phyloP scores from a whole-genome alignment of 1,140 invertebrate species.

The Brachionus plicatilis region DNA sequence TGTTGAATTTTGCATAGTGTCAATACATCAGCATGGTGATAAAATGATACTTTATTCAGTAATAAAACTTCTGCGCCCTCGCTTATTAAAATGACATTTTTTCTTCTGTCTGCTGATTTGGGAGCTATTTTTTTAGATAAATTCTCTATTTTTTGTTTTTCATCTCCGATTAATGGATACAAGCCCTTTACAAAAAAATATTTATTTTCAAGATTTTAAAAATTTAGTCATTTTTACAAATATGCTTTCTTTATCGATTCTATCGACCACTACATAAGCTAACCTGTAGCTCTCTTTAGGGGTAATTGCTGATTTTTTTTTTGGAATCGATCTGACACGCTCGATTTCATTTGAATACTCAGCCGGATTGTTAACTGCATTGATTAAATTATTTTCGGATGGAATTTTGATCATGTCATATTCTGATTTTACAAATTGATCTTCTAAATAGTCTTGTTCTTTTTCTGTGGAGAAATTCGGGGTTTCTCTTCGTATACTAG shows the following conservation, averaged over 20 bases:
- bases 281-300: neutral
- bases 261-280: neutral
- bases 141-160: neutral
- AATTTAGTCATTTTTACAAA: neutral
- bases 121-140: neutral
- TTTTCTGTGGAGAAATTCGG: neutral
- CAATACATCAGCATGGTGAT: neutral
- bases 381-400: neutral
- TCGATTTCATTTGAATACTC: neutral
- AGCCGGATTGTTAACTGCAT: neutral
- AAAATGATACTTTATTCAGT: constrained; percentile 1
- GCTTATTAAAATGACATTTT: neutral
- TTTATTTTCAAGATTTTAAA: neutral
- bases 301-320: neutral
- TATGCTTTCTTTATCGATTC: neutral
- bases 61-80: constrained; percentile 7
- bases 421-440: constrained; percentile 12
- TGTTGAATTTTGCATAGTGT: constrained; percentile 24
- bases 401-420: neutral
- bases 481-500: neutral
- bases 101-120: neutral
- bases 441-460: neutral
- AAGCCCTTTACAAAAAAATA: neutral
- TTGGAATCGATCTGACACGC: neutral
- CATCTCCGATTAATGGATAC: neutral